Conservation (phyloP, 2,888 invertebrate species). For the Mongoloraphidia duomilia region DNA sequence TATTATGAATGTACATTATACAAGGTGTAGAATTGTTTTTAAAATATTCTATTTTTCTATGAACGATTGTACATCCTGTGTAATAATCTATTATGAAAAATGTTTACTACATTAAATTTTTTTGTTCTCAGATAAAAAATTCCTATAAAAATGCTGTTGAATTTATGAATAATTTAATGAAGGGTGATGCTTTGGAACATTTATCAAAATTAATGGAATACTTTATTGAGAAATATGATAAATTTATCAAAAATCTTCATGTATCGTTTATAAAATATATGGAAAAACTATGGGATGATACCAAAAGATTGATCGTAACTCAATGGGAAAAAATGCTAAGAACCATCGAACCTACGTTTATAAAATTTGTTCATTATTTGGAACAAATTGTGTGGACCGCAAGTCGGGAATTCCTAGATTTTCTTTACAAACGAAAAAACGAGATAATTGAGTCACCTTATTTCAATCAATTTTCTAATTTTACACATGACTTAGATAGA, state of each 20-base stretch:
- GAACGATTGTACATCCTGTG: background rate
- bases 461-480: constrained; percentile 63
- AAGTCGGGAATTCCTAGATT: constrained; percentile 60
- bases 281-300: constrained; percentile 59
- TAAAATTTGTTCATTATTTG: constrained; percentile 59
- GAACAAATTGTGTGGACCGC: constrained; percentile 61
- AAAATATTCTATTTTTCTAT: background rate
- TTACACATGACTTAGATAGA: constrained; percentile 66
- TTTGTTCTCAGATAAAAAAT: constrained; percentile 38
- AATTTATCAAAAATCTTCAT: constrained; percentile 62
- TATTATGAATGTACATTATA: background rate
- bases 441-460: constrained; percentile 70
- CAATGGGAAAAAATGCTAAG: constrained; percentile 63
- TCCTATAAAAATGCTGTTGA: constrained; percentile 57
- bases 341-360: constrained; percentile 62
- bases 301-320: constrained; percentile 43
- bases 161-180: constrained; percentile 50
- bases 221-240: constrained; percentile 62
- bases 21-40: background rate
- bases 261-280: constrained; percentile 53
- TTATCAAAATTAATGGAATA: constrained; percentile 52
- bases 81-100: background rate
- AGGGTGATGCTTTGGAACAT: constrained; percentile 62
- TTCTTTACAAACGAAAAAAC: constrained; percentile 63
- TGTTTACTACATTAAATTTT: background rate